phyloP scores from a whole-genome alignment of 2,888 invertebrate genomes.

The Bombyx huttoni region DNA sequence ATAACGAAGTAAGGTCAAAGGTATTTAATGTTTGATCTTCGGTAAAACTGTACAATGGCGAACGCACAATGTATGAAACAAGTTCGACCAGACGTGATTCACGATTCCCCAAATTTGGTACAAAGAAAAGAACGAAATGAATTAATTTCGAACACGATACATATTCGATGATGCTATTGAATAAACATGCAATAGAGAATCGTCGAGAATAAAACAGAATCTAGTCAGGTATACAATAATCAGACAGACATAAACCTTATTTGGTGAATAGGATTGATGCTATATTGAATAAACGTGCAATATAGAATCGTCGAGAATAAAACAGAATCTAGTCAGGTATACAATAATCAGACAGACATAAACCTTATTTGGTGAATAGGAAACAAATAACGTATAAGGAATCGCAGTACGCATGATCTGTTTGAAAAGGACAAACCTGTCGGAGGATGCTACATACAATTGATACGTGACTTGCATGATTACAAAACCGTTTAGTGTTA shows the following conservation, averaged over 20 bases:
- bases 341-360: slow-evolving; percentile 20
- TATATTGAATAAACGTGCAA: slow-evolving; percentile 40
- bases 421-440: slow-evolving; percentile 2
- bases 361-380: slow-evolving; percentile 38
- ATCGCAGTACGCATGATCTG: neutral
- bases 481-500: slow-evolving; percentile 7
- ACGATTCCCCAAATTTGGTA: slow-evolving; percentile 36
- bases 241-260: slow-evolving; percentile 30
- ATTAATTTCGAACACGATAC: slow-evolving; percentile 25
- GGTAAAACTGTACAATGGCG: neutral
- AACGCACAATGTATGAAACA: slow-evolving; percentile 5
- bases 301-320: slow-evolving; percentile 30
- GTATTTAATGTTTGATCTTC: neutral
- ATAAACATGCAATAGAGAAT: slow-evolving; percentile 38
- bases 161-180: slow-evolving; percentile 37
- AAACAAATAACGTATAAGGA: slow-evolving; percentile 22
- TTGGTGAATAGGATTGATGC: slow-evolving; percentile 39
- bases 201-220: slow-evolving; percentile 27
- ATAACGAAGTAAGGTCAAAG: neutral
- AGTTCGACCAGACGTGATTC: slow-evolving; percentile 34
- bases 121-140: slow-evolving; percentile 28
- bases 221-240: slow-evolving; percentile 23
- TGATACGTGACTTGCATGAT: slow-evolving; percentile 21
- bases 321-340: slow-evolving; percentile 33
- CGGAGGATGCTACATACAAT: slow-evolving; percentile 11